Evolutionary conservation across 2,888 invertebrate species (phyloP).

Genomic region (Eupsilia transversa): DNA sequence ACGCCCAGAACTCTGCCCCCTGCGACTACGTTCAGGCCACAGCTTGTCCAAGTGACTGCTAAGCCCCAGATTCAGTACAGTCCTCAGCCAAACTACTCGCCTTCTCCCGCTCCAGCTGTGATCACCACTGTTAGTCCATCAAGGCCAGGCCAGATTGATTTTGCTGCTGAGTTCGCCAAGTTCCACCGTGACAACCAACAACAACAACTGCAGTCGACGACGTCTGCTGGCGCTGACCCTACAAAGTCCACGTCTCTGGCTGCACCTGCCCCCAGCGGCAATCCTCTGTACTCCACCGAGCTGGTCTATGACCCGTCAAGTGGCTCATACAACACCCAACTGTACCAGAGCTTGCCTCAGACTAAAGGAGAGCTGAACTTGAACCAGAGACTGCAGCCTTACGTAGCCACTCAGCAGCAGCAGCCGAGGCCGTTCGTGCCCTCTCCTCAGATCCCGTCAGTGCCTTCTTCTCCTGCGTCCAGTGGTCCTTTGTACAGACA

Average conservation of each 20-base stretch:
- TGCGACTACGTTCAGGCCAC: constrained; percentile 93
- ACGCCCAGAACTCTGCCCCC: constrained; percentile 90
- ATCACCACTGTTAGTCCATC: constrained; percentile 71
- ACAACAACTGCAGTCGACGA: constrained; percentile 87
- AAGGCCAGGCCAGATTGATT: constrained; percentile 89
- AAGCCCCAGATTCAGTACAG: constrained; percentile 88
- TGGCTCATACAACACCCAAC: constrained; percentile 94
- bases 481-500: constrained; percentile 88
- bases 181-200: constrained; percentile 93
- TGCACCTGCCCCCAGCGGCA: constrained; percentile 86
- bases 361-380: constrained; percentile 93
- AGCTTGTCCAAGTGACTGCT: constrained; percentile 91
- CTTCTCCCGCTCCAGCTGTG: constrained; percentile 80
- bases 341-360: constrained; percentile 94
- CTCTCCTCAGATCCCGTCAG: constrained; percentile 90
- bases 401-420: constrained; percentile 91
- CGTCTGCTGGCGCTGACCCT: constrained; percentile 78
- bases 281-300: constrained; percentile 94
- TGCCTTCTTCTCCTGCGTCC: constrained; percentile 78
- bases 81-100: constrained; percentile 85
- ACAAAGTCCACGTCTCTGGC: constrained; percentile 79
- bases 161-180: constrained; percentile 94
- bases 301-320: constrained; percentile 94
- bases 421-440: constrained; percentile 90
- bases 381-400: constrained; percentile 94